Percentiles rank a stretch among this genome's conserved stretches.
Evolutionary conservation across 2,888 invertebrate genomes (phyloP).

Genomic region (Pristionchus maxplancki): DNA sequence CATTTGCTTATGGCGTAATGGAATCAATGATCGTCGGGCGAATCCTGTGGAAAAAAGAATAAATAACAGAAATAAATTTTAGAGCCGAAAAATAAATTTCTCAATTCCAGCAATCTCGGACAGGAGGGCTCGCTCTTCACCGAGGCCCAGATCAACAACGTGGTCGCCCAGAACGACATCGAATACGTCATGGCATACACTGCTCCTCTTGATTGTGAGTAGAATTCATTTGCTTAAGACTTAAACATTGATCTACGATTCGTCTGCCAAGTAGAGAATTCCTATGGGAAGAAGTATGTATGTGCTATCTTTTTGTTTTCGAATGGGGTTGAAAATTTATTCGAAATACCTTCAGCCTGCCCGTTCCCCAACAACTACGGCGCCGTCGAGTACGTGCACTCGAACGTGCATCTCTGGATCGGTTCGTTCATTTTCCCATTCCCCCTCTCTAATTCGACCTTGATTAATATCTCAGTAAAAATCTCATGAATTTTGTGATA

Average conservation of each 20-base stretch:
- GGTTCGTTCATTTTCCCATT: conserved; percentile 44
- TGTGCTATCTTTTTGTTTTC: too few relatives aligned
- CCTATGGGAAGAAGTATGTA: too few relatives aligned
- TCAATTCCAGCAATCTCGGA: conserved; percentile 65
- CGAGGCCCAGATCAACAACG: conserved; percentile 70
- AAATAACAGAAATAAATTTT: too few relatives aligned
- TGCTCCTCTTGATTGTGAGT: conserved; percentile 70
- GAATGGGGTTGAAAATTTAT: too few relatives aligned
- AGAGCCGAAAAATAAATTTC: not conserved
- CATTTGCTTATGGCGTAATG: not conserved
- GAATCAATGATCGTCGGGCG: not conserved
- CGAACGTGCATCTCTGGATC: conserved; percentile 74
- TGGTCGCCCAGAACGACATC: conserved; percentile 73
- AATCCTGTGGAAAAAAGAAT: too few relatives aligned
- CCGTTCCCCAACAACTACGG: conserved; percentile 76
- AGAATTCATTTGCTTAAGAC: too few relatives aligned
- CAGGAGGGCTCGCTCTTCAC: conserved; percentile 72
- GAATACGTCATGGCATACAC: conserved; percentile 76
- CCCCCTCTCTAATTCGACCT: too few relatives aligned
- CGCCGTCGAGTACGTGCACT: conserved; percentile 76
- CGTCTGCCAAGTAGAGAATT: too few relatives aligned
- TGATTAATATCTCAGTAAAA: too few relatives aligned
- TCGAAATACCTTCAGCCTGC: conserved; percentile 69
- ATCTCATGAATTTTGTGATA: too few relatives aligned
- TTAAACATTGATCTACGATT: too few relatives aligned